phyloP scores from a whole-genome alignment of 2,888 invertebrate species.

The Yponomeuta malinellus region DNA sequence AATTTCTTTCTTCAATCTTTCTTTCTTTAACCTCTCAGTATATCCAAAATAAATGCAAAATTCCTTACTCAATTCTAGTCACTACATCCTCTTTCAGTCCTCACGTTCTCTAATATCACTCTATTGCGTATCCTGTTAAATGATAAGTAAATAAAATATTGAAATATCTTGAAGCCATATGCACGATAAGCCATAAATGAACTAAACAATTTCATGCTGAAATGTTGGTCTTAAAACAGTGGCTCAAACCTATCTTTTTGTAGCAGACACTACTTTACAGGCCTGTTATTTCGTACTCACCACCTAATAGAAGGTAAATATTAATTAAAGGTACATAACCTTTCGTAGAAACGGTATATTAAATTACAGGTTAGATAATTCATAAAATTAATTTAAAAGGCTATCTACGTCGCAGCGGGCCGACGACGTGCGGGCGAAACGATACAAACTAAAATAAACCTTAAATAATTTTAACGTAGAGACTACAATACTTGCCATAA shows the following conservation, averaged over 20 bases:
- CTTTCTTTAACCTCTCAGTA: no score
- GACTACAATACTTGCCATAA: no score
- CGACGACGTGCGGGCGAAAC: no score
- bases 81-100: no score
- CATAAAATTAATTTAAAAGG: neutral
- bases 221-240: neutral
- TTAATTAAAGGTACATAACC: neutral
- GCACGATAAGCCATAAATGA: neutral
- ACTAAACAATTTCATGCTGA: neutral
- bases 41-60: no score
- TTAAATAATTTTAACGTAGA: no score
- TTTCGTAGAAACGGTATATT: neutral
- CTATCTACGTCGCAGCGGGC: no score
- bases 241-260: neutral
- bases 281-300: neutral
- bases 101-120: no score
- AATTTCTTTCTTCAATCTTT: no score
- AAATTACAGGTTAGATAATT: neutral
- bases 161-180: neutral
- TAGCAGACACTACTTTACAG: neutral
- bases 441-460: no score
- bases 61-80: no score
- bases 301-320: neutral
- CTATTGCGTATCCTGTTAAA: no score
- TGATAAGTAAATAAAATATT: neutral